These are phyloP conservation scores for Sisyra nigra DNA, from an alignment of 2,888 invertebrate genomes.

Conservation along the genomic window DNA sequence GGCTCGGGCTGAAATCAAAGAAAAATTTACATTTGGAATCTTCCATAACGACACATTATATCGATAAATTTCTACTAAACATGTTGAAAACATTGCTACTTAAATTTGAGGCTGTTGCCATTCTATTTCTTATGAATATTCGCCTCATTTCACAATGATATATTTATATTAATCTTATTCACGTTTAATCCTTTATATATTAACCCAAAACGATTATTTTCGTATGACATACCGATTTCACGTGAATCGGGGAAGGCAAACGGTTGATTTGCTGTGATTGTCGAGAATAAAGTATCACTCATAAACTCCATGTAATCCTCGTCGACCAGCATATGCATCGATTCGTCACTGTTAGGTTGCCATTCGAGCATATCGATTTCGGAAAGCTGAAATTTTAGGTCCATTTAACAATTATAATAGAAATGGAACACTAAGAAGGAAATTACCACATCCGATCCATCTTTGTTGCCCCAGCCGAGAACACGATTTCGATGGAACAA, in stretches of 20 bases:
- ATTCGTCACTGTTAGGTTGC: conserved; percentile 48
- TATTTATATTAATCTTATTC: not conserved
- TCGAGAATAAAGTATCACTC: conserved; percentile 82
- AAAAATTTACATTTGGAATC: conserved; percentile 10
- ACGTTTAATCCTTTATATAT: not conserved
- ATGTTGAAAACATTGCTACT: too few relatives aligned
- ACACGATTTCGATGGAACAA: conserved; percentile 73
- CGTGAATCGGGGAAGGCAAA: conserved; percentile 93
- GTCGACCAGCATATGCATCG: conserved; percentile 62
- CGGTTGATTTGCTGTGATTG: conserved; percentile 68
- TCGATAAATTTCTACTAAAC: conserved; percentile 10
- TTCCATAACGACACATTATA: conserved; percentile 7
- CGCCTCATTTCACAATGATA: too few relatives aligned
- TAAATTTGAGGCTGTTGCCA: too few relatives aligned
- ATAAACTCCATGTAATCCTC: conserved; percentile 76
- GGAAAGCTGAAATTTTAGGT: conserved; percentile 34
- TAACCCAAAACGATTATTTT: not conserved
- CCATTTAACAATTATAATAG: conserved; percentile 14
- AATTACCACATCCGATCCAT: conserved; percentile 63
- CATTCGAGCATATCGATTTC: conserved; percentile 60
- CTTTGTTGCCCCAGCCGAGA: conserved; percentile 56
- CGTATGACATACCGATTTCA: conserved; percentile 62
- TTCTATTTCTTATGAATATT: too few relatives aligned
- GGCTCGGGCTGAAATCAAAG: conserved; percentile 50
- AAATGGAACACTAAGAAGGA: too few relatives aligned